Conservation (phyloP, 2,113 vertebrate species). For the Channa maculata region DNA sequence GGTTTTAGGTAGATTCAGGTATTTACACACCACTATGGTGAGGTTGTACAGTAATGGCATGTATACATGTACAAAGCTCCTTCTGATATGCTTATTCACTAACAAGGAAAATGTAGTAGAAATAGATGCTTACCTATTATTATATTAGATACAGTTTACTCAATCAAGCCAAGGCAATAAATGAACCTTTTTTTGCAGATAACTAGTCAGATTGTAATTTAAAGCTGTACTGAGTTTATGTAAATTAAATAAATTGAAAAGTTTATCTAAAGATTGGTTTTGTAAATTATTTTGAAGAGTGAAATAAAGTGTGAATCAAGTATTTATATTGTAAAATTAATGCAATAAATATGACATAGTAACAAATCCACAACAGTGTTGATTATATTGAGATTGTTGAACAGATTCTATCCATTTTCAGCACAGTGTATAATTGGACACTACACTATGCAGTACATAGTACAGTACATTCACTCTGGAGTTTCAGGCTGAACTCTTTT, state of each 20-base stretch:
- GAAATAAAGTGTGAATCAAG: neutral
- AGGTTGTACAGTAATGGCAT: slow-evolving; percentile 50
- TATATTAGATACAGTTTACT: slow-evolving; percentile 52
- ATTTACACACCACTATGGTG: slow-evolving; percentile 29
- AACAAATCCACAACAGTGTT: slow-evolving; percentile 5
- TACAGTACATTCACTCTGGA: slow-evolving; percentile 9
- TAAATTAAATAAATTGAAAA: slow-evolving; percentile 77
- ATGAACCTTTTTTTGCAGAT: slow-evolving; percentile 72
- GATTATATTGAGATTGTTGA: neutral
- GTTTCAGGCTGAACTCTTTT: slow-evolving; percentile 21
- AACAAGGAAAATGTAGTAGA: slow-evolving; percentile 6
- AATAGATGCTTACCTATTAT: slow-evolving; percentile 38
- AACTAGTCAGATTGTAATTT: slow-evolving; percentile 61
- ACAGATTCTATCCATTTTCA: neutral
- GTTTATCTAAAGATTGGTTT: slow-evolving; percentile 42
- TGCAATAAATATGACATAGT: slow-evolving; percentile 22
- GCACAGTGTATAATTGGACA: neutral
- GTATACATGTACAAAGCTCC: slow-evolving; percentile 55
- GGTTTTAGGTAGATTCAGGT: slow-evolving; percentile 48
- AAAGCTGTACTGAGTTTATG: slow-evolving; percentile 69
- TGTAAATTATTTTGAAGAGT: slow-evolving; percentile 6
- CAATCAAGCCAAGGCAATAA: slow-evolving; percentile 78
- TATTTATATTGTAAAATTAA: neutral
- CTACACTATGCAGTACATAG: neutral
- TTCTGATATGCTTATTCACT: slow-evolving; percentile 48